Base-by-base conservation (phyloP, 2,888 invertebrate genomes). In the Dioctria rufipes region DNA sequence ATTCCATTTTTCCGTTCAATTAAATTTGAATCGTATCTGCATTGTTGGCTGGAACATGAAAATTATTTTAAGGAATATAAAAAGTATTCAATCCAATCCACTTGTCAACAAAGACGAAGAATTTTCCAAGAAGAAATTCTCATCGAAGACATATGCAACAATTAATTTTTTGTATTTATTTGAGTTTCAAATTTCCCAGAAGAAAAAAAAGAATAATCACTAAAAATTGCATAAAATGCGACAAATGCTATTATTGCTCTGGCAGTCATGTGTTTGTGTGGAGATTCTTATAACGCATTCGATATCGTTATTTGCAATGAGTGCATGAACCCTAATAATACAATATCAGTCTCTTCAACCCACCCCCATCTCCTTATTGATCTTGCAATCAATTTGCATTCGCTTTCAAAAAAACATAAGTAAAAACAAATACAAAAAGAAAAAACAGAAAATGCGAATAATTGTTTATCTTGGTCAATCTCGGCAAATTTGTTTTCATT, bases 281-380 rank as follows among this genome's bases (percentile, higher is more conserved):
- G 13, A 51, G 5, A 13, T 9, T 58, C 73, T 39, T 3, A 2
- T 58, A 25, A 58, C 58, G 58, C 73, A 58, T 73, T 58, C 58
- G 58, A 40, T 58, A 73, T 73, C 73, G 42, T 73, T 73, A 73
- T 58, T 40, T 11, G 58, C 13, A 73, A 25, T 25, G 39, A 73
- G 60, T 40, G 73, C 42, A 73, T 73, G 73, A 58, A 73, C 60
- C 39, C 39, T 73, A 73, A 73, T 73, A 40, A 73, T 73, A 42
- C 73, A 73, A 73, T 73, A 73, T 73, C n/a, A 39, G 11, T 4
- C 6, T n/a, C 3, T 11, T n/a, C 54, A 4, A 37, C 13, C 5
- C 71, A 51, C 13, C 40, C 71, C 51, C 9, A 40, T 25, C 54
- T 71, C 49, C 73, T 73, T 73, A 58, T 73, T 58, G 40, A 39